A percentile compares a stretch with the other conserved stretches of the same genome.
Evolutionary conservation across 53 echinoderm and acorn worm genomes (phyloP).

Genomic region (Holothuria scabra): DNA sequence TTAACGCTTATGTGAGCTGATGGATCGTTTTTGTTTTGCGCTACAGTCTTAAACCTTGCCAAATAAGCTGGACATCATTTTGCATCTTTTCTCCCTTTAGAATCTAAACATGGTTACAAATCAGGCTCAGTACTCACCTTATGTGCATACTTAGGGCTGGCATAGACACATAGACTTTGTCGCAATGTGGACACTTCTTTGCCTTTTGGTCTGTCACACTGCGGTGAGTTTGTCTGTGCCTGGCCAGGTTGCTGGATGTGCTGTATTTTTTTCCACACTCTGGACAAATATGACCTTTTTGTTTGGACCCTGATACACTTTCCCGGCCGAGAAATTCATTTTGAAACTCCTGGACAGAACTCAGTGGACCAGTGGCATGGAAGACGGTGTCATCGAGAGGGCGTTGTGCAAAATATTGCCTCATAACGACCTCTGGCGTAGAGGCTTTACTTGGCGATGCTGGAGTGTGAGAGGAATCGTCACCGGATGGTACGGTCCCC

Average conservation of each 20-base stretch:
- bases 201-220: constrained; percentile 99
- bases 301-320: not conserved
- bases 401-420: constrained; percentile 4
- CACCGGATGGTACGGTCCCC: constrained; percentile 53
- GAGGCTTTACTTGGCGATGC: constrained; percentile 64
- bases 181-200: constrained; percentile 95
- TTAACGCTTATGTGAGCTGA: too few relatives aligned
- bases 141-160: constrained; percentile 99
- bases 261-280: constrained; percentile 99
- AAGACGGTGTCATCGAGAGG: not conserved
- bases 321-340: not conserved
- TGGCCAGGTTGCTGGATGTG: constrained; percentile 95
- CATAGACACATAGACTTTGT: constrained; percentile 99
- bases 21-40: too few relatives aligned
- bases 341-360: not conserved
- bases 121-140: constrained; percentile 62
- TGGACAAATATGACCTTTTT: constrained; percentile 73
- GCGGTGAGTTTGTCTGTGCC: constrained; percentile 96
- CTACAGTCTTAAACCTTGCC: too few relatives aligned
- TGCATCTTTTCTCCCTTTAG: too few relatives aligned
- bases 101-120: too few relatives aligned
- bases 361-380: constrained; percentile 46
- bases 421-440: constrained; percentile 50
- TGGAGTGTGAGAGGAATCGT: constrained; percentile 63
- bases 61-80: too few relatives aligned